phyloP scores from a whole-genome alignment of 2,797 vertebrate species.

The Oreochromis grahami region DNA sequence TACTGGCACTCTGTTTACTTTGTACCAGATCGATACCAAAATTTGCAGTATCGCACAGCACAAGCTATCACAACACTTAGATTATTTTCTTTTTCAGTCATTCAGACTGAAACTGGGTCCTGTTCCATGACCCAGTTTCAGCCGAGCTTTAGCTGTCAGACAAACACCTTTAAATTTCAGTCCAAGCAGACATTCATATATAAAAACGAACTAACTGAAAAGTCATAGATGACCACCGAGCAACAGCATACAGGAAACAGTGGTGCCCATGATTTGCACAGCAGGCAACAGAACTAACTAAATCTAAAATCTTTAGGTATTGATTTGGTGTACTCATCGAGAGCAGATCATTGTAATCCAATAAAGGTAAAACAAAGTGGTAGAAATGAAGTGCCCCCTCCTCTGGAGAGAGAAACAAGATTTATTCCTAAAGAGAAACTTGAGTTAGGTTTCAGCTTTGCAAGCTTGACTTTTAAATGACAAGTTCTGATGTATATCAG shows the following conservation, averaged over 20 bases:
- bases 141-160: too few species aligned
- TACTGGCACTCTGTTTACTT: background rate
- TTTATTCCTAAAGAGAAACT: background rate
- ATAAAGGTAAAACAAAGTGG: background rate
- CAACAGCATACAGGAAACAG: background rate
- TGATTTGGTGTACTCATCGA: background rate
- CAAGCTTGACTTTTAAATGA: too few species aligned
- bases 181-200: too few species aligned
- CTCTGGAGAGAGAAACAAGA: background rate
- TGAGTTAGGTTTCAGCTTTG: too few species aligned
- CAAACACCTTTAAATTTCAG: too few species aligned
- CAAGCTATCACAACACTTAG: background rate
- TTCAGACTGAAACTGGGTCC: too few species aligned
- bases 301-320: background rate
- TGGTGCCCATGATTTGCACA: background rate
- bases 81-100: background rate
- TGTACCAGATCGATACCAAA: accelerated
- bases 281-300: background rate
- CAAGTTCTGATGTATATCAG: too few species aligned
- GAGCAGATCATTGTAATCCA: background rate
- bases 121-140: too few species aligned
- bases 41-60: background rate
- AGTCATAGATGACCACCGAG: background rate
- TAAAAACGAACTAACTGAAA: background rate
- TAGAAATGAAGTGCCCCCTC: background rate